Base-by-base conservation (phyloP, 2,888 invertebrate species). In the Endomychus coccineus region DNA sequence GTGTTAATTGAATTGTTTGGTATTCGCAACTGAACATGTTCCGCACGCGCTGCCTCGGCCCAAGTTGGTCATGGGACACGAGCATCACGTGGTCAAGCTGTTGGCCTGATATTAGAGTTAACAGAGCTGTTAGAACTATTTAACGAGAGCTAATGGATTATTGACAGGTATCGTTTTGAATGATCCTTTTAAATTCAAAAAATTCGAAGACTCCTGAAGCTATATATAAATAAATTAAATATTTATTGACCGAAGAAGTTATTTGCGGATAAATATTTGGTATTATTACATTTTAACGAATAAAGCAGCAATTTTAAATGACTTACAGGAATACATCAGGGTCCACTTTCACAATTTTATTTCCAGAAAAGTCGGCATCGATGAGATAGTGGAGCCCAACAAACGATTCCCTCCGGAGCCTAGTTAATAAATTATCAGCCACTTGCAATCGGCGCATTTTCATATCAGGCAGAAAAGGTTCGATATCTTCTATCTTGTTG, bases 371-470 rank as follows among this genome's bases (percentile, higher is more conserved):
- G 56, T 83, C 82, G 5, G 80, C 71, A 45, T 83, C 82, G 40
- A 82, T 73, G 25, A 83, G 67, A 56, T 80, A 80, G 46, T 75
- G 73, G 44, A 83, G 64, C 1, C 76, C 78, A 36, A 71, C 70
- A 51, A 82, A 81, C 4, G 77, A 73, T 15, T 76, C 74, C 49
- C 68, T 73, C 27, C 72, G 72, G 15, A 82, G 68, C 40, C 70
- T 70, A 11, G 73, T 72, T 45, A 82, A 61, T 39, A 64, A 66
- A 60, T 83, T 82, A 55, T 80, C 74, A 3, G 82, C 80, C 56
- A 83, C 70, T 60, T 80, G 80, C 31, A 82, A 66, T 33, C 80
- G 70, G 42, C 82, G 71, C 66, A 82, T 70, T 59, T 79, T 80
- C 50, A 82, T 78, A 34, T 78, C 75, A n/a, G 61, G 58, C 1